Conservation (phyloP, 2,797 vertebrate species). For the Cirrhinus mrigala region DNA sequence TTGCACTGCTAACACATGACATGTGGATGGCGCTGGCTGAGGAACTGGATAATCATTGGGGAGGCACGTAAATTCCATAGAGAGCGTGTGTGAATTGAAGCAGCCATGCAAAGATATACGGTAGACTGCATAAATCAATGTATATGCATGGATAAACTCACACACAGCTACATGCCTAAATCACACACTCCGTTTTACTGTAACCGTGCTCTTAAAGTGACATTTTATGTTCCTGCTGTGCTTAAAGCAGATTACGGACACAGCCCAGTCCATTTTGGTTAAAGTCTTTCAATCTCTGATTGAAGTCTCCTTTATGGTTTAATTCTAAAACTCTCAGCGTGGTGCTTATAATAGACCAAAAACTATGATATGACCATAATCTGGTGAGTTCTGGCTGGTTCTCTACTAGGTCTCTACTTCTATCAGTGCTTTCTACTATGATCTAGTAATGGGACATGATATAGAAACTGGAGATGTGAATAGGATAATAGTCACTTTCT, state of each 20-base stretch:
- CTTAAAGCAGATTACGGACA: slow-evolving; percentile 67
- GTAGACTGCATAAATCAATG: slow-evolving; percentile 37
- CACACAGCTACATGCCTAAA: not conserved
- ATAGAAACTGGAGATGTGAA: slow-evolving; percentile 72
- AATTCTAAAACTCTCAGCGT: slow-evolving; percentile 52
- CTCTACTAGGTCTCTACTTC: slow-evolving; percentile 35
- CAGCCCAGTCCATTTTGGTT: slow-evolving; percentile 60
- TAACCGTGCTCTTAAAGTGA: slow-evolving; percentile 59
- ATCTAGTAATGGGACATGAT: slow-evolving; percentile 72
- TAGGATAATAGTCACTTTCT: slow-evolving; percentile 68
- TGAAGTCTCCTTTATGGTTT: slow-evolving; percentile 50
- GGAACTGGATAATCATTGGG: slow-evolving; percentile 39
- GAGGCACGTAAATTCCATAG: slow-evolving; percentile 21
- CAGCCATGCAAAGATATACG: slow-evolving; percentile 31
- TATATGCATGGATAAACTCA: slow-evolving; percentile 17
- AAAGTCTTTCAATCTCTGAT: slow-evolving; percentile 53
- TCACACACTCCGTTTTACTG: slow-evolving; percentile 19
- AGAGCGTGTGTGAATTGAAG: slow-evolving; percentile 1
- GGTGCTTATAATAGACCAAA: slow-evolving; percentile 48
- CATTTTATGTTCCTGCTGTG: slow-evolving; percentile 65
- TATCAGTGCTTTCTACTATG: slow-evolving; percentile 22
- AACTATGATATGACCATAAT: slow-evolving; percentile 35
- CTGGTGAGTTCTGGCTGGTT: not conserved
- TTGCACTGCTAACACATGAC: slow-evolving; percentile 66
- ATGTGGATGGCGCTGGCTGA: slow-evolving; percentile 55